These are phyloP conservation scores for Champsocephalus gunnari DNA, from an alignment of 2,797 vertebrate species.

Conservation along the genomic window DNA sequence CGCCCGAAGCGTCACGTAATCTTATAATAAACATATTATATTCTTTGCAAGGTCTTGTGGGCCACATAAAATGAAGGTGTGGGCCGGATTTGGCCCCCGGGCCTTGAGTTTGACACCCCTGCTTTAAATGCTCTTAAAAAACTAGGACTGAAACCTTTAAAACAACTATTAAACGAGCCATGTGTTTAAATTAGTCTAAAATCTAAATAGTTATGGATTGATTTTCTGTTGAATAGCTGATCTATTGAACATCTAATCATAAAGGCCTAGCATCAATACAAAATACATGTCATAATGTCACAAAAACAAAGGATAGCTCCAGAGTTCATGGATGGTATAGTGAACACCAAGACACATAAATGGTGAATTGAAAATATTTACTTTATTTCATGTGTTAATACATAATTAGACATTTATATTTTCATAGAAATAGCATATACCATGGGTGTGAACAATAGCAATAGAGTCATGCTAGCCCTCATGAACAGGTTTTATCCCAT, in stretches of 20 bases:
- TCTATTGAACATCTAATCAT: not conserved
- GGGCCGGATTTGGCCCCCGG: no score
- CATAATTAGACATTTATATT: slow-evolving; percentile 85
- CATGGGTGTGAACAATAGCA: slow-evolving; percentile 82
- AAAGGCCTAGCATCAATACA: not conserved
- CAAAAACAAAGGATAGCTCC: not conserved
- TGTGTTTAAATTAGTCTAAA: no score
- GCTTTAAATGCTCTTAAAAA: no score
- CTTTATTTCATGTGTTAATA: slow-evolving; percentile 82
- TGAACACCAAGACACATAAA: slow-evolving; percentile 27
- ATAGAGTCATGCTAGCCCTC: slow-evolving; percentile 84
- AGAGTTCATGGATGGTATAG: not conserved
- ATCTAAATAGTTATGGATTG: not conserved
- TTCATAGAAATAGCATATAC: slow-evolving; percentile 84
- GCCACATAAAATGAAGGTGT: no score
- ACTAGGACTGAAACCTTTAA: not conserved
- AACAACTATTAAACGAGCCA: no score
- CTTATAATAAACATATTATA: no score
- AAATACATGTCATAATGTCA: no score
- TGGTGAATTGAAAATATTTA: slow-evolving; percentile 86
- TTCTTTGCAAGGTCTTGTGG: no score
- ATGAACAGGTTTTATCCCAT: slow-evolving; percentile 84
- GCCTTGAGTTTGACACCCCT: no score
- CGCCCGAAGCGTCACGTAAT: no score
- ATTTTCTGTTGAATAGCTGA: not conserved